Evolutionary conservation across 2,797 vertebrate genomes (phyloP).

Genomic region (Chloroceryle amazona): DNA sequence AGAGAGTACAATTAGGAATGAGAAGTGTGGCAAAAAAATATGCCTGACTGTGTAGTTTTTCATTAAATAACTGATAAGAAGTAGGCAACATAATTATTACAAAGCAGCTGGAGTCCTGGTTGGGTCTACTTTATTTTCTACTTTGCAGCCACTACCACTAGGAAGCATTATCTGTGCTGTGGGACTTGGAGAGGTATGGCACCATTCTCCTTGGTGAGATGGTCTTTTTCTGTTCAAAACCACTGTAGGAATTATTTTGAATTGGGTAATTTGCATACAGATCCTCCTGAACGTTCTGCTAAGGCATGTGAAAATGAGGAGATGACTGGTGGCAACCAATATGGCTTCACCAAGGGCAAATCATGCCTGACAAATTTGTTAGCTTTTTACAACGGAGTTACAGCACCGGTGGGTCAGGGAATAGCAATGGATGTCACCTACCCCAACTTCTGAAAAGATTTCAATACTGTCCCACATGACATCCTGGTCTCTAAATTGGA

Average conservation of each 20-base stretch:
- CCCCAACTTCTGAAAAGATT: too few relatives aligned
- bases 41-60: constrained; percentile 15
- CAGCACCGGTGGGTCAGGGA: too few relatives aligned
- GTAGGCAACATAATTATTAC: constrained; percentile 39
- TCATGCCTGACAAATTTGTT: too few relatives aligned
- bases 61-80: constrained; percentile 51
- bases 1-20: constrained; percentile 51
- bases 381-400: too few relatives aligned
- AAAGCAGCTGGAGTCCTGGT: constrained; percentile 2
- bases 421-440: too few relatives aligned
- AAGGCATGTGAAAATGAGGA: too few relatives aligned
- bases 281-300: too few relatives aligned
- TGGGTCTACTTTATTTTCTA: constrained; percentile 1
- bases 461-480: too few relatives aligned
- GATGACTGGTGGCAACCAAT: too few relatives aligned
- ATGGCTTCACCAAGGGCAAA: too few relatives aligned
- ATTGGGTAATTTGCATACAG: neutral
- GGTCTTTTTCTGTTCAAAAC: neutral
- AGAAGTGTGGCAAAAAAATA: constrained; percentile 33
- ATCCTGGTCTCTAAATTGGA: too few relatives aligned
- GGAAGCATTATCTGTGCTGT: neutral
- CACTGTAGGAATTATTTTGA: neutral
- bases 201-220: neutral
- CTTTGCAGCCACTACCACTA: neutral
- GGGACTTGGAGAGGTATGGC: neutral